Base-by-base conservation (phyloP, 2,113 vertebrate species). In the Paramormyrops kingsleyae region DNA sequence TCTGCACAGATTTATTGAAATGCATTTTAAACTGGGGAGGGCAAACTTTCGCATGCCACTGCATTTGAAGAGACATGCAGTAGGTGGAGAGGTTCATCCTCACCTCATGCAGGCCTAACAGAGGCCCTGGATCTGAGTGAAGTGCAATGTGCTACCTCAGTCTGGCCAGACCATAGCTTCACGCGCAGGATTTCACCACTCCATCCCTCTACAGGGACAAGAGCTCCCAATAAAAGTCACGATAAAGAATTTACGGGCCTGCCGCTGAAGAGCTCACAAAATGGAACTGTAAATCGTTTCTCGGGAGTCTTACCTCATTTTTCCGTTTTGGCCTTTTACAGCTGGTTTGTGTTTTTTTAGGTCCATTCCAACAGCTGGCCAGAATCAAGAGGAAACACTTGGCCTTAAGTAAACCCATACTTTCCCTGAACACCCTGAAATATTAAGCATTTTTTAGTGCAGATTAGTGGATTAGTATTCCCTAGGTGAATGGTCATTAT, bases 301-400 rank as follows among this genome's bases (percentile, higher is more conserved):
- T 94, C 90, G 94, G 92, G 94, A 94, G 92, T 92, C 92, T 91
- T 90, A 93, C 93, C 93, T 94, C 91, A 93, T 93, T 91, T 93
- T 93, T 44, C 91, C 50, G 56, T 86, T 87, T 87, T 86, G 90
- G 89, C 91, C 92, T 94, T 89, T 91, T 94, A 95, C 96, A 97
- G 96, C 96, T 96, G 96, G 95, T 95, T 95, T 95, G 92, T 93
- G 91, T 97, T 96, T 94, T 94, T 95, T 95, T 80, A 39, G 24
- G 24, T 93, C 94, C 93, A 94, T 96, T 95, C 95, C 94, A 97
- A 95, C 94, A 97, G 94, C 93, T 93, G 93, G 95, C 95, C 92
- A 92, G 93, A 93, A 80, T 80, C 74, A 80, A 80, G 35, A 80
- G 31, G 74, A 95, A 95, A 91, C 95, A 94, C 50, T 86, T 92